Conservation (phyloP, 92 coral and sea anemone species). For the Heliopora coerulea region DNA sequence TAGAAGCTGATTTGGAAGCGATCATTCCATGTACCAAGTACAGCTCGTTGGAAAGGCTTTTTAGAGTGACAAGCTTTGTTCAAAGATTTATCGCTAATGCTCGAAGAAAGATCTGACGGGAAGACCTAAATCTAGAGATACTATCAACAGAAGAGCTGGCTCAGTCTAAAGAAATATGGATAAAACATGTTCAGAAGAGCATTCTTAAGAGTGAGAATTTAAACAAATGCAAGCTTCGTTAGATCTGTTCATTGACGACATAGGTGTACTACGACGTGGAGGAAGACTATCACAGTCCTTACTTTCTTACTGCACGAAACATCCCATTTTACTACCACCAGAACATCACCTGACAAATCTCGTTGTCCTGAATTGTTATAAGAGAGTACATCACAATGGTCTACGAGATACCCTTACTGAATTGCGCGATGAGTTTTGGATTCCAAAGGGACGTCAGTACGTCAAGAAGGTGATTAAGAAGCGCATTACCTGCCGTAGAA, state of each 20-base stretch:
- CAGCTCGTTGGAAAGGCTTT: constrained; percentile 38
- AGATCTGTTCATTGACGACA: constrained; percentile 21
- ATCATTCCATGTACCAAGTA: constrained; percentile 54
- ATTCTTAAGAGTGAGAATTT: constrained; percentile 46
- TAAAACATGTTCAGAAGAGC: constrained; percentile 42
- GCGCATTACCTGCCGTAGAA: constrained; percentile 30
- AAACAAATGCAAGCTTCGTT: too few species aligned
- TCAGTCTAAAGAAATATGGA: constrained; percentile 43
- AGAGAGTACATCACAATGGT: constrained; percentile 45
- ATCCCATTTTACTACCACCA: constrained; percentile 39
- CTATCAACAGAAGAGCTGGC: constrained; percentile 26
- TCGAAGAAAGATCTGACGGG: background rate
- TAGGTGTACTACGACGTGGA: constrained; percentile 42
- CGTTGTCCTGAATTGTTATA: constrained; percentile 40
- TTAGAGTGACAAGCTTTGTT: constrained; percentile 51
- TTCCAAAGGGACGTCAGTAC: constrained; percentile 3
- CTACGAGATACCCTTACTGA: constrained; percentile 46
- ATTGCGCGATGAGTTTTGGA: constrained; percentile 1
- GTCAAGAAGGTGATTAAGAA: constrained; percentile 4
- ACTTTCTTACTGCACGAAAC: constrained; percentile 27
- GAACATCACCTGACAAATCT: constrained; percentile 47
- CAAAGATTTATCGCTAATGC: constrained; percentile 35
- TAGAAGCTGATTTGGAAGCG: too few species aligned
- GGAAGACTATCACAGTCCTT: constrained; percentile 50
- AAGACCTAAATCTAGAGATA: background rate